A percentile compares a stretch with the other conserved stretches of the same genome.
Evolutionary conservation across 2,113 vertebrate genomes (phyloP).

Genomic region (Acanthochromis polyacanthus): DNA sequence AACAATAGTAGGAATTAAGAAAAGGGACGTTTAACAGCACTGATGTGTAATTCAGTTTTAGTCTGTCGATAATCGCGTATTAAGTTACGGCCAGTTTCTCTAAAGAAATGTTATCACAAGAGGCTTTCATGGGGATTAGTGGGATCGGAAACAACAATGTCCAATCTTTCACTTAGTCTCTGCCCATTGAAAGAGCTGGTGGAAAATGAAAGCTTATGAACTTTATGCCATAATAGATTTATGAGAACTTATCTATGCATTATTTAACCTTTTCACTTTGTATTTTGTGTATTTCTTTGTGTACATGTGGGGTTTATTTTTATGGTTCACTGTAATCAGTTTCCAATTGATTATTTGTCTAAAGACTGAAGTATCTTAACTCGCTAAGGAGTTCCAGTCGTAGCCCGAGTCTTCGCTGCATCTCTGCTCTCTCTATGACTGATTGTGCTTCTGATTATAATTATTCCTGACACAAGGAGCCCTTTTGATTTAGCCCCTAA

Average conservation of each 20-base stretch:
- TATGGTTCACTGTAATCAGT: neutral
- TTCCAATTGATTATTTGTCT: constrained; percentile 29
- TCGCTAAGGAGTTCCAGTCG: neutral
- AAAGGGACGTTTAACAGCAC: neutral
- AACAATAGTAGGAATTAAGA: neutral
- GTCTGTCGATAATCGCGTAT: constrained; percentile 1
- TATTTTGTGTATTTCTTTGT: neutral
- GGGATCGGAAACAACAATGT: constrained; percentile 1
- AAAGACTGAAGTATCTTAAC: neutral
- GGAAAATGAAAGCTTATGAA: neutral
- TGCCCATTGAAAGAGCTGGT: neutral
- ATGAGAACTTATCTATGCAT: constrained; percentile 33
- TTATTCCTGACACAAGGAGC: constrained; percentile 26
- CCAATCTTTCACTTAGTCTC: neutral
- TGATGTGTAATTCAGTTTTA: constrained; percentile 13
- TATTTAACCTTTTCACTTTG: constrained; percentile 24
- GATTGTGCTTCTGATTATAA: constrained; percentile 22
- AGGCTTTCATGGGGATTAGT: neutral
- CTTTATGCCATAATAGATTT: neutral
- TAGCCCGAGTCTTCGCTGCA: neutral
- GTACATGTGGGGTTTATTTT: neutral
- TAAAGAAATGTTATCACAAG: neutral
- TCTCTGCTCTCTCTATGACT: constrained; percentile 4
- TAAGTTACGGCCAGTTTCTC: neutral
- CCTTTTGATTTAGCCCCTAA: constrained; percentile 23